Evolutionary conservation across 2,113 vertebrate species (phyloP).

Genomic region (Carettochelys insculpta): DNA sequence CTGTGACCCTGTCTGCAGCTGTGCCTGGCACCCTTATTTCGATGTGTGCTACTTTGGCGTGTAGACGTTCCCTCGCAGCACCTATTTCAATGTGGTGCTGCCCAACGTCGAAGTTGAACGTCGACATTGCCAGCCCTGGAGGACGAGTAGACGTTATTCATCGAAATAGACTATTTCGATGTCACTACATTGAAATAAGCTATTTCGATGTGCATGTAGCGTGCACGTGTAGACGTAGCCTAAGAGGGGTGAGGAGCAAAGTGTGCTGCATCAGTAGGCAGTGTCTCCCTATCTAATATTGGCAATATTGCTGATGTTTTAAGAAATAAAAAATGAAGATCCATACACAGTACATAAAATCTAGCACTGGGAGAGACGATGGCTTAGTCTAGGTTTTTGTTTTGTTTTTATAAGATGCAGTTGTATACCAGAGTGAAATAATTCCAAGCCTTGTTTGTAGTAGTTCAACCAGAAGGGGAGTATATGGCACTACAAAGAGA

Average conservation of each 20-base stretch:
- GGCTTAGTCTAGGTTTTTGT: constrained; percentile 73
- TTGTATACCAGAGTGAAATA: constrained; percentile 71
- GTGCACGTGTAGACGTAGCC: too few species aligned
- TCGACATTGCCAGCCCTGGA: too few species aligned
- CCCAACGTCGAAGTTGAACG: too few species aligned
- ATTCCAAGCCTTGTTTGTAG: constrained; percentile 78
- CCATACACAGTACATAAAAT: constrained; percentile 73
- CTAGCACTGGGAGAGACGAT: constrained; percentile 76
- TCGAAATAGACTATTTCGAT: too few species aligned
- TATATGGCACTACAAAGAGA: constrained; percentile 75
- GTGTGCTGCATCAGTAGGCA: constrained; percentile 83
- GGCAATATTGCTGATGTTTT: constrained; percentile 82
- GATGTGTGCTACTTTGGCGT: too few species aligned
- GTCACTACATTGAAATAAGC: too few species aligned
- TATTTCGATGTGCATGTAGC: too few species aligned
- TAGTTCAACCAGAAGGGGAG: constrained; percentile 75
- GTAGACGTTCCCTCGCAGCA: too few species aligned
- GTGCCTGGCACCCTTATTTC: too few species aligned
- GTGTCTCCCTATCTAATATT: constrained; percentile 77
- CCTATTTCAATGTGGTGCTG: too few species aligned
- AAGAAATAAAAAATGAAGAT: constrained; percentile 75
- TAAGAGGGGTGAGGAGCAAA: constrained; percentile 58
- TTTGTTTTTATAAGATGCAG: constrained; percentile 72
- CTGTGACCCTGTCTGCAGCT: too few species aligned
- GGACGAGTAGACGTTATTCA: too few species aligned